Conservation (phyloP, 30 jellyfish, hydroid and myxozoan genomes). For the Catostylus mosaicus region DNA sequence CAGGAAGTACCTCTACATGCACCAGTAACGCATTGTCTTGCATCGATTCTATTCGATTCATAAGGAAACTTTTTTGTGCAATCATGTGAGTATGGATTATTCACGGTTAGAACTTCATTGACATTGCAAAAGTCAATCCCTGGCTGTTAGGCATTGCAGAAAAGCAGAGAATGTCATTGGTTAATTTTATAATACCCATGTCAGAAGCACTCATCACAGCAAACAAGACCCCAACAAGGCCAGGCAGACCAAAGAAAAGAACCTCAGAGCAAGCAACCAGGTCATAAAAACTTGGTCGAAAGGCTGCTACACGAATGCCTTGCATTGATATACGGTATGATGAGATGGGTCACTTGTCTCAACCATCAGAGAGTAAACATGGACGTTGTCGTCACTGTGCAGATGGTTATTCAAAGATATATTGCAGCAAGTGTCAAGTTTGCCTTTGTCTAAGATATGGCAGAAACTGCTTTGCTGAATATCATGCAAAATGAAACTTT, state of each 20-base stretch:
- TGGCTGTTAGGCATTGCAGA: slow-evolving; percentile 83
- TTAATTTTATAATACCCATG: background rate
- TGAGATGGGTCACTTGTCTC: slow-evolving; percentile 62
- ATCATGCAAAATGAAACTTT: slow-evolving; percentile 32
- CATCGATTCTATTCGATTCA: no score
- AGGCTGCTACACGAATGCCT: slow-evolving; percentile 49
- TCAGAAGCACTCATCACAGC: slow-evolving; percentile 54
- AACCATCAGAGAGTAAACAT: slow-evolving; percentile 8
- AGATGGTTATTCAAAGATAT: slow-evolving; percentile 43
- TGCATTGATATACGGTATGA: slow-evolving; percentile 26
- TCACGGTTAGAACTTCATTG: no score
- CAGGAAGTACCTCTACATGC: no score
- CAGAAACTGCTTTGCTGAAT: slow-evolving; percentile 55
- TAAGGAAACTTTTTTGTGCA: no score
- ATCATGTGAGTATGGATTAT: no score
- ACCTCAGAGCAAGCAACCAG: background rate
- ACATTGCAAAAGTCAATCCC: slow-evolving; percentile 66
- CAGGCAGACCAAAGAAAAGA: slow-evolving; percentile 42
- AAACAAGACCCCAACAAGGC: slow-evolving; percentile 26
- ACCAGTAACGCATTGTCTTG: no score
- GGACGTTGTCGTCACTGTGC: slow-evolving; percentile 48
- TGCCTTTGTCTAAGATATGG: slow-evolving; percentile 45
- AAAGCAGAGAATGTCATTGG: background rate
- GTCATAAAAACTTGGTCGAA: slow-evolving; percentile 31
- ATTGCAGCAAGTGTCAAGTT: slow-evolving; percentile 52